Evolutionary conservation across 2,113 vertebrate genomes (phyloP).

Genomic region (Osmerus mordax): DNA sequence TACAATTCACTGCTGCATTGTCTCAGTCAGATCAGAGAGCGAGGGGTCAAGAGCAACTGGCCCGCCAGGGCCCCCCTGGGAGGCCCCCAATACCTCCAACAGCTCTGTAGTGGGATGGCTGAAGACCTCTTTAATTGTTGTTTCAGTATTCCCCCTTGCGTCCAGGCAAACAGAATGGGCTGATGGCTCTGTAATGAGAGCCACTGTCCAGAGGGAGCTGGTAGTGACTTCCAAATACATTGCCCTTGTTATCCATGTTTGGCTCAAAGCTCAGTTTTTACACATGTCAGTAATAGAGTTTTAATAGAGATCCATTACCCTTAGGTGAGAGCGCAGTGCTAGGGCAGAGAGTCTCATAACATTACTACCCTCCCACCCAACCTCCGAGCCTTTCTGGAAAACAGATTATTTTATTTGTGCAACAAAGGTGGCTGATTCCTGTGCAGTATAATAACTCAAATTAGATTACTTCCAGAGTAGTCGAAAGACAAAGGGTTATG

Average conservation of each 20-base stretch:
- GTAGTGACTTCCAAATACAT: conserved; percentile 72
- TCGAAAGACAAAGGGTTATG: conserved; percentile 1
- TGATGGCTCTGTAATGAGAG: conserved; percentile 70
- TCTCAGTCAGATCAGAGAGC: conserved; percentile 13
- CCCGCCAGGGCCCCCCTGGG: conserved; percentile 17
- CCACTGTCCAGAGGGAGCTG: conserved; percentile 62
- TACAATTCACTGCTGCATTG: conserved; percentile 5
- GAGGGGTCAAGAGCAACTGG: conserved; percentile 21
- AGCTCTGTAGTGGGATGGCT: background rate
- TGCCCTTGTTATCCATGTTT: conserved; percentile 75
- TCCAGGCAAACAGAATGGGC: conserved; percentile 63
- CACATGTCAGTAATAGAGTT: conserved; percentile 74
- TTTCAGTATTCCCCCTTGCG: conserved; percentile 31
- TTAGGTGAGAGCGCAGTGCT: conserved; percentile 39
- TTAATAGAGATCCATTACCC: conserved; percentile 75
- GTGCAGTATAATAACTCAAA: background rate
- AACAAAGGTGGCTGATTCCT: conserved; percentile 47
- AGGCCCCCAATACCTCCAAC: conserved; percentile 4
- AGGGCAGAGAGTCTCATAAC: conserved; percentile 49
- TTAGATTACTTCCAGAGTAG: conserved; percentile 11
- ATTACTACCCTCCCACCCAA: conserved; percentile 45
- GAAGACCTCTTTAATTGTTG: conserved; percentile 21
- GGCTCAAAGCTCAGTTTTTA: conserved; percentile 63
- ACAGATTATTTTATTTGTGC: conserved; percentile 57
- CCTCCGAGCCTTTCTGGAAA: conserved; percentile 30